Percentiles rank a stretch among this genome's conserved stretches.
These are phyloP conservation scores for Elanoides forficatus DNA, from an alignment of 2,113 vertebrate genomes.

Conservation along the genomic window DNA sequence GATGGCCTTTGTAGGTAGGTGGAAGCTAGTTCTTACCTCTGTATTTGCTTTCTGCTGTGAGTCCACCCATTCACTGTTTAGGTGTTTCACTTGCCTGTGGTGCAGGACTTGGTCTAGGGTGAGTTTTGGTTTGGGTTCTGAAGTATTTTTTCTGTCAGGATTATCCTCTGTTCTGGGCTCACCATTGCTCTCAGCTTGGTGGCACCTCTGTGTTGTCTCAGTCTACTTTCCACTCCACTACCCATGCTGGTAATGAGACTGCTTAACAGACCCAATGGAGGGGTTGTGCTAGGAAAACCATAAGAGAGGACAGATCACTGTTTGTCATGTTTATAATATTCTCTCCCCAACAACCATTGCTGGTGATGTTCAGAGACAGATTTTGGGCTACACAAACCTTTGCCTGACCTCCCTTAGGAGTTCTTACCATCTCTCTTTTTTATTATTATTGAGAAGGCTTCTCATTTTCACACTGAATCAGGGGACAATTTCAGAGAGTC, in stretches of 20 bases:
- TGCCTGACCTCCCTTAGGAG: background rate
- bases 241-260: background rate
- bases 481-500: background rate
- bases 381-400: background rate
- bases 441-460: background rate
- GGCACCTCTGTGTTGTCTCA: background rate
- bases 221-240: background rate
- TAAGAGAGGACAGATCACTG: background rate
- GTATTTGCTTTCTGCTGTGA: background rate
- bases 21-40: background rate
- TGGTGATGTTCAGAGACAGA: background rate
- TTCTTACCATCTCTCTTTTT: background rate
- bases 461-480: background rate
- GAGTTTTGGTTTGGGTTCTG: background rate
- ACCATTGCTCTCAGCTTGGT: background rate
- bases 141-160: background rate
- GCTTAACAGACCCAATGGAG: background rate
- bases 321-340: background rate
- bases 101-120: background rate
- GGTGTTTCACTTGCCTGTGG: background rate
- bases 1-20: background rate
- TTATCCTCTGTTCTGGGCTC: background rate
- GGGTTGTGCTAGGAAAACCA: background rate
- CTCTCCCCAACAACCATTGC: background rate
- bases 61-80: background rate